Conservation (phyloP, 2,888 invertebrate species). For the Cheiracanthium punctorium region DNA sequence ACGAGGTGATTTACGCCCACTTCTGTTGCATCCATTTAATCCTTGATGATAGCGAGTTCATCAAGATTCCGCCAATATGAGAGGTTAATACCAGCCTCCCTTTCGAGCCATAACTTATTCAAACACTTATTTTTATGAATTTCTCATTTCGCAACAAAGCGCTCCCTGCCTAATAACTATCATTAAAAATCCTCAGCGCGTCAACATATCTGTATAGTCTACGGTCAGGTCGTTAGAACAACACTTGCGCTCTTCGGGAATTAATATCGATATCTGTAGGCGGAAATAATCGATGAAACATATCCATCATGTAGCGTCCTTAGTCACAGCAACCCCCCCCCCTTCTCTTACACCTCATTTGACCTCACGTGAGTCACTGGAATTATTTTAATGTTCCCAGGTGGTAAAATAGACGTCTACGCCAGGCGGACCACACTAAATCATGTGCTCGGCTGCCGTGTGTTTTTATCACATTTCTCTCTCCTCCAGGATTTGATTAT, state of each 20-base stretch:
- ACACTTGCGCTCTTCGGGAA: neutral
- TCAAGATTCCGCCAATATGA: neutral
- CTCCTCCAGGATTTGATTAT: neutral
- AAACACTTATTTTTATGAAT: neutral
- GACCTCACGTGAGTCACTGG: conserved; percentile 47
- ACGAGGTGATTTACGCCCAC: neutral
- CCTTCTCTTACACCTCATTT: conserved; percentile 42
- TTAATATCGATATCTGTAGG: conserved; percentile 15
- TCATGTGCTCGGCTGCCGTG: neutral
- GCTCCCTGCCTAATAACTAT: conserved; percentile 1
- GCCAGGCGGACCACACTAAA: neutral
- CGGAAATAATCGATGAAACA: conserved; percentile 51
- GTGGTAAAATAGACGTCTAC: conserved; percentile 56
- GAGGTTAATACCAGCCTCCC: neutral
- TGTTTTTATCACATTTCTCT: neutral
- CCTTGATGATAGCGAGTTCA: neutral
- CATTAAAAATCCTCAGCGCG: conserved; percentile 4
- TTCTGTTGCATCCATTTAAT: neutral
- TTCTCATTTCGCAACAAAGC: neutral
- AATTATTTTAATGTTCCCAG: conserved; percentile 49
- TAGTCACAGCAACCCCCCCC: too few relatives aligned
- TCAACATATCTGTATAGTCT: neutral
- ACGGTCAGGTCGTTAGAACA: conserved; percentile 1
- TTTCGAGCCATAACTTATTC: neutral
- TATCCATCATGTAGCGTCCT: conserved; percentile 43